Evolutionary conservation across 1,140 invertebrate species (phyloP).

Genomic region (Apocrypta bakeri): DNA sequence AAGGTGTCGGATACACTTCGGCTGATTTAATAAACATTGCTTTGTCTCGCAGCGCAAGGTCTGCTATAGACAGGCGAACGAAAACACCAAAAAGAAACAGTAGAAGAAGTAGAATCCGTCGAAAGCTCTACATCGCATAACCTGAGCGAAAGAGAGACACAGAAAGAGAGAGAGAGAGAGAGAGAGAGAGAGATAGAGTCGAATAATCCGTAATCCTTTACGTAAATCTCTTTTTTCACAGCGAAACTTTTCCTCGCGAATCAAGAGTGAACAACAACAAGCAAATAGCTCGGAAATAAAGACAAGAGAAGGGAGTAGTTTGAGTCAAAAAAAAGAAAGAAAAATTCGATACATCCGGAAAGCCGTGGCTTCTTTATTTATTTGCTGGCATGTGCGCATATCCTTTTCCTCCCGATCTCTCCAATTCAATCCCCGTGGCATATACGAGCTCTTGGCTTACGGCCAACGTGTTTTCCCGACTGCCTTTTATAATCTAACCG

Average conservation of each 20-base stretch:
- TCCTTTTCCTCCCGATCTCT: background rate
- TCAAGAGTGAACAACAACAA: background rate
- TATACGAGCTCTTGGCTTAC: background rate
- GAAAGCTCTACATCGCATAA: background rate
- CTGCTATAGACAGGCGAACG: too few species aligned
- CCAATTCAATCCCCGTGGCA: background rate
- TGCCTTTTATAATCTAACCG: background rate
- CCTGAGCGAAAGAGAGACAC: background rate
- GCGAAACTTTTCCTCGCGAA: background rate
- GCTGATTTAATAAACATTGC: background rate
- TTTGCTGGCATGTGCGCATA: constrained; percentile 6
- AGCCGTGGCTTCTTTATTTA: constrained; percentile 28
- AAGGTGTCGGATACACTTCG: background rate
- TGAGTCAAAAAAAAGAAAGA: constrained; percentile 1
- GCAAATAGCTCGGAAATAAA: constrained; percentile 7
- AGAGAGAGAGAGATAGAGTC: too few species aligned
- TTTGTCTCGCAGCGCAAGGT: background rate
- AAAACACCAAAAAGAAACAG: background rate
- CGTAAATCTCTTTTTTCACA: background rate
- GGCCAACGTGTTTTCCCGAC: background rate
- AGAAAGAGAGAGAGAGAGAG: too few species aligned
- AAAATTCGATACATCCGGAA: constrained; percentile 18
- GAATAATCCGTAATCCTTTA: constrained; percentile 9
- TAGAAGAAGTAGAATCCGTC: background rate
- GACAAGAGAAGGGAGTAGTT: background rate